Base-by-base conservation (phyloP, 2,797 vertebrate species). In the Sciurus carolinensis region DNA sequence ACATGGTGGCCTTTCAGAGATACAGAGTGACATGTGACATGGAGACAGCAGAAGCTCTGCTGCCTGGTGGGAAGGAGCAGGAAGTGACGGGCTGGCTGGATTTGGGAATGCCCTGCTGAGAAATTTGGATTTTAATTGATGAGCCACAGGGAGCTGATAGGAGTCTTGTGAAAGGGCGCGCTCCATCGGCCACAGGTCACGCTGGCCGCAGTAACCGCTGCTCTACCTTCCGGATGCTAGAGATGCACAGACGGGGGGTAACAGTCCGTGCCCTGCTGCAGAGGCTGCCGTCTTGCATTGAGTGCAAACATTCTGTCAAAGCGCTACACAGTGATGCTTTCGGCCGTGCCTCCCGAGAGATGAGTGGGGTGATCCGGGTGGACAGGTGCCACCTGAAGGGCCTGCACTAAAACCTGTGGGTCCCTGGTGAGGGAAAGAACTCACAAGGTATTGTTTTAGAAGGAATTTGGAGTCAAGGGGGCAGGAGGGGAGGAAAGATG, bases 271-370 rank as follows among this genome's bases (percentile, higher is more conserved):
- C 30, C 39, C 44, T 33, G 85, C 15, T 4, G 15, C 64, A 22
- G 24, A 57, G 64, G 30, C 24, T 33, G 4, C 0, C 28, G 1
- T 52, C n/a, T 30, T 42, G 20, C 71, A 7, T 14, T 69, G 13
- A 30, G 14, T 82, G 18, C 24, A 26, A 47, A 44, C 7, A 7
- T 2, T 0, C 44, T 1, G 3, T 15, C 0, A 22, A 54, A 17
- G 50, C 7, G 20, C 64, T 39, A 22, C 0, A 3, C 3, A 9
- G 52, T 4, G 50, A 24, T 10, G 44, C 22, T 44, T 69, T 7
- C 47, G 33, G 22, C 24, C n/a, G n/a, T 1, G 20, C 7, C 42
- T 66, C 5, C 33, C 22, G 12, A 17, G 10, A 75, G 79, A 36
- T 5, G 36, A 47, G 15, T 8, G 33, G 80, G 18, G 39, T n/a